Conservation (phyloP, 2,888 invertebrate species). For the Phorcus lineatus region DNA sequence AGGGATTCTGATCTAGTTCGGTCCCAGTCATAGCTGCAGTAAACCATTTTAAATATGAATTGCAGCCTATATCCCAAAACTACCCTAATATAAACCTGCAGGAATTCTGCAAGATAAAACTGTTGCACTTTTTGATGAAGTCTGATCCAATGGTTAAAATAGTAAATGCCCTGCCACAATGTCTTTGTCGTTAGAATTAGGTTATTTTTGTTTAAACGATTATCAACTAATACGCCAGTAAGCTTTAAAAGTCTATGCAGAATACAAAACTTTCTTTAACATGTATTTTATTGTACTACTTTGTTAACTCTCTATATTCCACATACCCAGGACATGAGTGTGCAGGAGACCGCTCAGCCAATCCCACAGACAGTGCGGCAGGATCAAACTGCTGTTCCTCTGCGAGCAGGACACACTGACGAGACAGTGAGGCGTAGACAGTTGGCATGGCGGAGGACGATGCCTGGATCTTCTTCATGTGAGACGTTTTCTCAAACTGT, state of each 20-base stretch:
- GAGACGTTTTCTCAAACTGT: constrained; percentile 52
- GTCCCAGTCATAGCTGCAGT: constrained; percentile 55
- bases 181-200: too few relatives aligned
- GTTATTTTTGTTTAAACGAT: too few relatives aligned
- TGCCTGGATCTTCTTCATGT: constrained; percentile 41
- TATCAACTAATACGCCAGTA: too few relatives aligned
- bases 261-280: too few relatives aligned
- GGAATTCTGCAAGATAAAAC: too few relatives aligned
- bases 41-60: neutral
- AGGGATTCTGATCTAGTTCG: constrained; percentile 59
- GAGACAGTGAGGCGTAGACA: constrained; percentile 38
- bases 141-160: too few relatives aligned
- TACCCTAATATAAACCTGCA: too few relatives aligned
- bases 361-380: constrained; percentile 60
- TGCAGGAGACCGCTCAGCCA: constrained; percentile 63
- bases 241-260: too few relatives aligned
- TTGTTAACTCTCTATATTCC: neutral
- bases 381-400: constrained; percentile 50
- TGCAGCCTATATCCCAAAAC: too few relatives aligned
- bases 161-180: too few relatives aligned
- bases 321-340: constrained; percentile 52
- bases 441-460: constrained; percentile 34
- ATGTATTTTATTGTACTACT: too few relatives aligned
- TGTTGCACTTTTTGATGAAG: too few relatives aligned
- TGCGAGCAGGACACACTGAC: constrained; percentile 52